Evolutionary conservation across 2,797 vertebrate species (phyloP), one percentile per base, ranked within the genome.

Genomic region (Gymnodraco acuticeps): DNA sequence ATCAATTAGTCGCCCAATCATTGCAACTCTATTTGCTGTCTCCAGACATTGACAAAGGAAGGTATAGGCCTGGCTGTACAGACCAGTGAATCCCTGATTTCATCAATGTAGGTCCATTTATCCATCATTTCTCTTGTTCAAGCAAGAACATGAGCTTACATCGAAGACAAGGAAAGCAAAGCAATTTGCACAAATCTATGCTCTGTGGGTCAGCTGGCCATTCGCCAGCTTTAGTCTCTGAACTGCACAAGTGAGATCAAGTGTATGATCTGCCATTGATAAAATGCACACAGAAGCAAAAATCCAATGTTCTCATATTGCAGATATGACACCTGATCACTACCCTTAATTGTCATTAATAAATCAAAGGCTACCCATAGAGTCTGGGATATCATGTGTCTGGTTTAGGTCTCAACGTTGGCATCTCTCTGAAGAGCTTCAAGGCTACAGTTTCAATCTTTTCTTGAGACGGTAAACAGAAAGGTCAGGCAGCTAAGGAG

Each of bases 401-500:
- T 13, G 70, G 20, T 33, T 10, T 71, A 64, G 70, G 20, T 54
- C 59, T 58, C 50, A 7, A 27, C 19, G 52, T 63, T 17, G 11
- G 41, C 77, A 63, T 65, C 60, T 23, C 53, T 23, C 62, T 4
- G 15, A 33, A 13, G 13, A 20, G 52, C 63, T 65, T 60, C 53
- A 33, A 60, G 52, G 72, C 75, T 62, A 64, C 42, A 65, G 45
- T 72, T 75, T 78, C 47, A 46, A 72, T 60, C 47, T 69, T 86
- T 82, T 52, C 78, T 45, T 77, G 27, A 6, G 23, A 43, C 42
- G 42, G 54, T 59, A 78, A 88, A 85, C 56, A 73, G 55, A 81
- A 81, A 85, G 79, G 73, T 88, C 84, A 83, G 20, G 69, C 54
- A 41, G 59, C 63, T 31, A 27, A 55, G 60, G 52, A 52, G 59